Base-by-base conservation (phyloP, 2,113 vertebrate species). In the Rafetus swinhoei region DNA sequence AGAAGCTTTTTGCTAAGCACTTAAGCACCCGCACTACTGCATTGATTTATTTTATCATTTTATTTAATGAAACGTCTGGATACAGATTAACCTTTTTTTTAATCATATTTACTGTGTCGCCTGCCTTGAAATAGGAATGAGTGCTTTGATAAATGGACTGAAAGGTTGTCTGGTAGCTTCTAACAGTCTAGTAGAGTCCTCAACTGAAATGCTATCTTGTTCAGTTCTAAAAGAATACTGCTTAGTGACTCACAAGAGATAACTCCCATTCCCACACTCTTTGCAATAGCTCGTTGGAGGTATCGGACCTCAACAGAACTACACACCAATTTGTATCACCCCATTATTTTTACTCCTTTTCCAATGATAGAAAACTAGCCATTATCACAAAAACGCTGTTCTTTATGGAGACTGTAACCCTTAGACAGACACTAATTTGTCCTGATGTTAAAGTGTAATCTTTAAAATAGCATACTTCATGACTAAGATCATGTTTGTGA, bases 91-190 rank as follows among this genome's bases (percentile, higher is more conserved):
- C 91, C 81, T 92, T 60, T 60, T 83, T 79, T 35, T 59, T 74
- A 56, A 92, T 94, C 65, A 95, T 97, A 97, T 95, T 97, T 96
- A 96, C 95, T 95, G 90, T 56, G 97, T 95, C 96, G 86, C 97
- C 96, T 97, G 93, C 77, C 90, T 95, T 97, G 95, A 96, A 97
- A 97, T 72, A 84, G 86, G 87, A 94, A 57, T 72, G 88, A 96
- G 83, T 55, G 85, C 81, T 97, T 95, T 97, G 97, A 97, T 97
- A 97, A 97, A 97, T 97, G 95, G 94, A 57, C 81, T 92, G 81
- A 93, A 92, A 97, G 97, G 95, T 96, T 95, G 96, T 97, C 96
- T 97, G 97, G 95, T 1, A 59, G 90, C 84, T 96, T 97, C 93
- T 79, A 72, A 81, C 79, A 77, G 85, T 54, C 50, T 90, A 1